Evolutionary conservation across 1,140 invertebrate species (phyloP).

Genomic region (Dreissena polymorpha): DNA sequence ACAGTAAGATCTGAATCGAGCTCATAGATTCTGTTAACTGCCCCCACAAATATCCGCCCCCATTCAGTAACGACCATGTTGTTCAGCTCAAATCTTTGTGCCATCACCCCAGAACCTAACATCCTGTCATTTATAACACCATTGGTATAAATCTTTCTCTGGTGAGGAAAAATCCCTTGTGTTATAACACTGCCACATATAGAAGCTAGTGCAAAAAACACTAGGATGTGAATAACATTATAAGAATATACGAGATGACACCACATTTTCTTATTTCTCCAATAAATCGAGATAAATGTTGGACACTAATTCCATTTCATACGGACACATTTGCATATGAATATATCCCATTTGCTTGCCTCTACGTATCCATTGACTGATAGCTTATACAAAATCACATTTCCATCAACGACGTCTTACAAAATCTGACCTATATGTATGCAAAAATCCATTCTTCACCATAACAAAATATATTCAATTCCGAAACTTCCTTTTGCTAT

Average conservation of each 20-base stretch:
- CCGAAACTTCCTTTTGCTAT: no score
- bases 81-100: slow-evolving; percentile 78
- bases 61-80: slow-evolving; percentile 92
- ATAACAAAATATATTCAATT: no score
- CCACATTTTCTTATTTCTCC: no score
- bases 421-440: no score
- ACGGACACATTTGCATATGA: no score
- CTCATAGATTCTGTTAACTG: slow-evolving; percentile 95
- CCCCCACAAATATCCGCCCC: slow-evolving; percentile 94
- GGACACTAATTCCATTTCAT: no score
- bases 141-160: slow-evolving; percentile 6
- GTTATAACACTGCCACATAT: slow-evolving; percentile 47
- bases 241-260: not conserved
- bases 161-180: slow-evolving; percentile 30
- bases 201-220: slow-evolving; percentile 24
- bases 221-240: slow-evolving; percentile 25
- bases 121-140: slow-evolving; percentile 30
- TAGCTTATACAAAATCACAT: no score
- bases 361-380: no score
- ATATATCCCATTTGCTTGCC: no score
- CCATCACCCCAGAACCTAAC: slow-evolving; percentile 37
- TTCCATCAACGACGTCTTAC: no score
- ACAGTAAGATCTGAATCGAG: slow-evolving; percentile 89
- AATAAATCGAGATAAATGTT: no score
- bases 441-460: no score